Conservation (phyloP, 2,113 vertebrate species). For the Paedocypris sp. region DNA sequence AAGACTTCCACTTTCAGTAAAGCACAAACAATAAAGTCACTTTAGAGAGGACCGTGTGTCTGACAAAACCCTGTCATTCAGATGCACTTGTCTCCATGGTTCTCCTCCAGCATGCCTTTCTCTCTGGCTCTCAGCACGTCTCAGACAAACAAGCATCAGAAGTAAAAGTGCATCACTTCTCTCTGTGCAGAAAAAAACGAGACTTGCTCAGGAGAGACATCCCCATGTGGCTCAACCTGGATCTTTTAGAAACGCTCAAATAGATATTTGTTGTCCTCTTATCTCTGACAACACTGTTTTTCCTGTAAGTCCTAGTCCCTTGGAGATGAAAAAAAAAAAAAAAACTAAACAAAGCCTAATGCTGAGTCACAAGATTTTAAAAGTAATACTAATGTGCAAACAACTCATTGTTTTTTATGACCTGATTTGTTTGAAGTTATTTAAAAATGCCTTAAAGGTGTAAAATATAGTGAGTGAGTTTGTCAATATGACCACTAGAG, state of each 20-base stretch:
- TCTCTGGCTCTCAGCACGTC: background rate
- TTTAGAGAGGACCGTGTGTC: too few species aligned
- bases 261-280: constrained; percentile 5
- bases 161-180: background rate
- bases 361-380: background rate
- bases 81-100: background rate
- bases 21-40: too few species aligned
- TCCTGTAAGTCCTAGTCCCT: background rate
- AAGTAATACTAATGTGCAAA: background rate
- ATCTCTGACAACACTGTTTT: constrained; percentile 1
- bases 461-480: too few species aligned
- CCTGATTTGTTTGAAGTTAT: too few species aligned
- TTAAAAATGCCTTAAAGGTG: too few species aligned
- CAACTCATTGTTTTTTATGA: too few species aligned
- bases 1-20: too few species aligned
- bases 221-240: constrained; percentile 10
- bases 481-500: too few species aligned
- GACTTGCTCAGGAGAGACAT: background rate
- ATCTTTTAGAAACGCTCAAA: background rate
- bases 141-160: background rate
- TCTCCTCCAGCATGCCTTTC: background rate
- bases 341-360: too few species aligned
- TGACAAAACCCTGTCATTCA: background rate
- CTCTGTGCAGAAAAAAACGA: background rate
- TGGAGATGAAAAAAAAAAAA: constrained; percentile 15